Evolutionary conservation across 1,140 invertebrate genomes (phyloP).

Genomic region (Batillaria attramentaria): DNA sequence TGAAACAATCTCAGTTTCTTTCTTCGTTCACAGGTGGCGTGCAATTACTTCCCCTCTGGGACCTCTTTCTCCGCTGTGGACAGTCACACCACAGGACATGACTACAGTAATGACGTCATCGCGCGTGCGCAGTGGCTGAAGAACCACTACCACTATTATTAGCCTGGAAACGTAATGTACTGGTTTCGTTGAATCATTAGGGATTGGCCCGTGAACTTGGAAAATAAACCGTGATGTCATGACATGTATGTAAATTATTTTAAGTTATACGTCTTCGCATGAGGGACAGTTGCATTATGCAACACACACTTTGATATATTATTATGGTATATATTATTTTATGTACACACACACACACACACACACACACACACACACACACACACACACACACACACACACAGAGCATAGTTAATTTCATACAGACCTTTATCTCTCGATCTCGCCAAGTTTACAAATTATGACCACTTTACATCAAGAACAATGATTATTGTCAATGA

Average conservation of each 20-base stretch:
- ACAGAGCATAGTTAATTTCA: too few species aligned
- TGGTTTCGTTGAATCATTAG: neutral
- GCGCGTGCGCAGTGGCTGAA: neutral
- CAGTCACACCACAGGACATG: neutral
- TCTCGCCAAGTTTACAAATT: too few species aligned
- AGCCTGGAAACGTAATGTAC: neutral
- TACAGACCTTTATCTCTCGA: too few species aligned
- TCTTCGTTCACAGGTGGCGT: neutral
- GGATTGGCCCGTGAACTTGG: neutral
- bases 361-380: slow-evolving; percentile 7
- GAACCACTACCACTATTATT: neutral
- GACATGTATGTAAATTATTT: too few species aligned
- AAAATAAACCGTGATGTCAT: neutral
- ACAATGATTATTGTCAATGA: too few species aligned
- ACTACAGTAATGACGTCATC: slow-evolving; percentile 1
- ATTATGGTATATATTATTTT: neutral
- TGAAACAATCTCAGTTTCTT: neutral
- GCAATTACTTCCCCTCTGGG: neutral
- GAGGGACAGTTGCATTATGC: neutral
- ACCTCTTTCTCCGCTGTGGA: neutral
- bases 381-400: slow-evolving; percentile 16
- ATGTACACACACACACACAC: neutral
- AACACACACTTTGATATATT: neutral
- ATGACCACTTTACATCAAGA: too few species aligned
- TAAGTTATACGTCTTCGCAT: too few species aligned